phyloP scores from a whole-genome alignment of 2,888 invertebrate species.

The Oxycera nigricornis region DNA sequence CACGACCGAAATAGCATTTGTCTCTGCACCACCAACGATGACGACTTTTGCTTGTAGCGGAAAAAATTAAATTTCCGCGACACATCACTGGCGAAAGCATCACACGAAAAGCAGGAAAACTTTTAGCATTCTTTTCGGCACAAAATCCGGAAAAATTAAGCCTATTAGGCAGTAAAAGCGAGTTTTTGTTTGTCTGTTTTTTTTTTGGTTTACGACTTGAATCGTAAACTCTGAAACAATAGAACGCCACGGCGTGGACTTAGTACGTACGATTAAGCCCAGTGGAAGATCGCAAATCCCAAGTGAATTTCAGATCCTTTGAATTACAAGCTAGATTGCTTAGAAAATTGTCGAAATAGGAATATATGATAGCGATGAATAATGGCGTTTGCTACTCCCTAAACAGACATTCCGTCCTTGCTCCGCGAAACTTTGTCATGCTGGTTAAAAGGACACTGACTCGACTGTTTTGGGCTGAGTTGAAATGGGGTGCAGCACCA shows the following conservation, averaged over 20 bases:
- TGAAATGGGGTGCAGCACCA: not conserved
- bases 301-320: not conserved
- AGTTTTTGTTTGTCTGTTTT: not conserved
- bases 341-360: not conserved
- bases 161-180: constrained; percentile 31
- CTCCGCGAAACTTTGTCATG: not conserved
- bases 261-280: no score
- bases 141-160: constrained; percentile 19
- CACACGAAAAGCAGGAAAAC: not conserved
- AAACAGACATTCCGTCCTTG: not conserved
- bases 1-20: no score
- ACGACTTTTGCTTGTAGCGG: not conserved
- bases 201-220: not conserved
- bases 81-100: not conserved
- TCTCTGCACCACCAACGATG: no score
- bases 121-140: not conserved
- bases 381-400: not conserved
- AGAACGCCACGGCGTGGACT: not conserved
- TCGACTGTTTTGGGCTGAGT: no score
- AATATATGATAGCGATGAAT: not conserved
- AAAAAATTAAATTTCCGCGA: not conserved
- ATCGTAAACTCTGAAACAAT: not conserved
- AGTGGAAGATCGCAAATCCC: no score
- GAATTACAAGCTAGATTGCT: not conserved
- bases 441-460: not conserved